These are phyloP conservation scores for Halictus rubicundus DNA, from an alignment of 1,140 invertebrate species.

Conservation along the genomic window DNA sequence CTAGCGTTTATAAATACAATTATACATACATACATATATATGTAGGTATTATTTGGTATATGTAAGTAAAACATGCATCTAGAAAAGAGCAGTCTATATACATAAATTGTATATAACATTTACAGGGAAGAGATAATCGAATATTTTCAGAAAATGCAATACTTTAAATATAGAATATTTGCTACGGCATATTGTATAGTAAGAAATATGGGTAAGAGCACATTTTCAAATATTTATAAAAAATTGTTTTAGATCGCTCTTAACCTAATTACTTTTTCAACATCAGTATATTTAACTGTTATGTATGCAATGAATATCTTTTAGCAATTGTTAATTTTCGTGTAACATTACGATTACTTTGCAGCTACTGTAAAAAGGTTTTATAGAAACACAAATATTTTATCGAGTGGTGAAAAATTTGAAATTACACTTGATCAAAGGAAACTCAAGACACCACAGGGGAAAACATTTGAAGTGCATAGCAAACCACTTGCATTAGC, in stretches of 20 bases:
- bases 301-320: too few species aligned
- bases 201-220: constrained; percentile 56
- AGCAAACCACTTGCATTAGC: constrained; percentile 95
- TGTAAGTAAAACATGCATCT: too few species aligned
- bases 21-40: too few species aligned
- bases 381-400: constrained; percentile 86
- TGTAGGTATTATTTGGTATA: neutral
- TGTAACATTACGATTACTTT: constrained; percentile 29
- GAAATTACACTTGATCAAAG: constrained; percentile 91
- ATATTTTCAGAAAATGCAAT: constrained; percentile 20
- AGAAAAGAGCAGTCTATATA: neutral
- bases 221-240: neutral
- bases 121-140: neutral
- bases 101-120: constrained; percentile 22
- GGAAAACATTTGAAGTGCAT: constrained; percentile 87
- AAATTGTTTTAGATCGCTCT: neutral
- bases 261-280: constrained; percentile 14
- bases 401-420: constrained; percentile 83
- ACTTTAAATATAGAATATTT: constrained; percentile 47
- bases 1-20: too few species aligned
- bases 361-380: constrained; percentile 84
- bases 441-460: constrained; percentile 93
- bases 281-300: neutral
- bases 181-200: constrained; percentile 2
- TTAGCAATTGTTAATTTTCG: neutral